phyloP scores from a whole-genome alignment of 2,888 invertebrate species.

The Tenthredo mesomela region DNA sequence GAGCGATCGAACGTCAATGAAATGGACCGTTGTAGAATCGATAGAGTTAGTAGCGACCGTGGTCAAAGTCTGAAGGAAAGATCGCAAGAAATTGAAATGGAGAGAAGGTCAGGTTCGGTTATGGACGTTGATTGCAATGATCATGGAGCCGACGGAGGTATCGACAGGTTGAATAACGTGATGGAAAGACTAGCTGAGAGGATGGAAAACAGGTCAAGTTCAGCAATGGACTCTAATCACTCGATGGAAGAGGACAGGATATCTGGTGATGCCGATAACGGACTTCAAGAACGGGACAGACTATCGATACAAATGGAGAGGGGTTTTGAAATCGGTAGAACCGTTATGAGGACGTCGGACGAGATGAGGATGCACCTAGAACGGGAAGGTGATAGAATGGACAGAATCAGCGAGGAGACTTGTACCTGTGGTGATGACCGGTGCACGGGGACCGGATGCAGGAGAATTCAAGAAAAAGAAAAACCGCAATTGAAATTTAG shows the following conservation, averaged over 20 bases:
- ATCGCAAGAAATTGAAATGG: constrained; percentile 61
- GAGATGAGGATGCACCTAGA: constrained; percentile 67
- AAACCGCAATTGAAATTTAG: constrained; percentile 94
- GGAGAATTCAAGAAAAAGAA: constrained; percentile 74
- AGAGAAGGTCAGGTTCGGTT: constrained; percentile 54
- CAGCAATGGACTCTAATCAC: constrained; percentile 69
- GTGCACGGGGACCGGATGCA: constrained; percentile 70
- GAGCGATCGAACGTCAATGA: constrained; percentile 20
- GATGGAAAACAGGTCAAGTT: constrained; percentile 72
- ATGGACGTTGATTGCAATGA: constrained; percentile 63
- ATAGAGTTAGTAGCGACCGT: constrained; percentile 5
- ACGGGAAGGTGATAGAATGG: constrained; percentile 64
- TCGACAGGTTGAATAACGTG: constrained; percentile 61
- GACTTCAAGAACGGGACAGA: constrained; percentile 56
- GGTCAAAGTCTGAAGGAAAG: constrained; percentile 39
- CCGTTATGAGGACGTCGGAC: constrained; percentile 45
- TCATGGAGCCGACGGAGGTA: constrained; percentile 47
- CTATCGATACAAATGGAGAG: constrained; percentile 54
- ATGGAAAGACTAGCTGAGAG: constrained; percentile 72
- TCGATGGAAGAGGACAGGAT: constrained; percentile 71
- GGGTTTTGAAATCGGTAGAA: constrained; percentile 53
- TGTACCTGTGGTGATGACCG: constrained; percentile 75
- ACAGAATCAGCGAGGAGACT: constrained; percentile 73
- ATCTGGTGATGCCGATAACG: constrained; percentile 66
- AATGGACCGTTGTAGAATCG: constrained; percentile 21